Evolutionary conservation across 2,797 vertebrate genomes (phyloP).

Genomic region (Crenuchus spilurus): DNA sequence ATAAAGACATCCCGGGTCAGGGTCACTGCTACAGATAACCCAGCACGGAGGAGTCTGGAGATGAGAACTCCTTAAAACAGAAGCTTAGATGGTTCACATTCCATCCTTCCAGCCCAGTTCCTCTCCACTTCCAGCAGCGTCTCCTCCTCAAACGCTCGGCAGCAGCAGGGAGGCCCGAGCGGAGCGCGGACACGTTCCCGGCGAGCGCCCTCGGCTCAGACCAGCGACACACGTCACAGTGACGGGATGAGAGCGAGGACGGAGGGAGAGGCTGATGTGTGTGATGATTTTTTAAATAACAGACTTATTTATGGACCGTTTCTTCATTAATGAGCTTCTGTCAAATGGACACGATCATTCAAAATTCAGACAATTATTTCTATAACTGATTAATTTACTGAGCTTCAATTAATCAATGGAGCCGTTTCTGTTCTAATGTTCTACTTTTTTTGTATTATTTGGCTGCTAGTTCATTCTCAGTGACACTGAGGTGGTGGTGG

Average conservation of each 20-base stretch:
- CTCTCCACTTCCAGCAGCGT: not conserved
- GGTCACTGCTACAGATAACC: not conserved
- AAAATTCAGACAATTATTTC: too few species aligned
- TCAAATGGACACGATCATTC: too few species aligned
- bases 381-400: too few species aligned
- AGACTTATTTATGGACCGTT: too few species aligned
- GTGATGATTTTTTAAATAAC: too few species aligned
- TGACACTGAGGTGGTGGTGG: too few species aligned
- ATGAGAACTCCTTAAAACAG: not conserved
- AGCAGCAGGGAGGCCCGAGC: constrained; percentile 18
- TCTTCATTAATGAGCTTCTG: too few species aligned
- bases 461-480: too few species aligned
- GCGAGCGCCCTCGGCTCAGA: constrained; percentile 9
- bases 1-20: too few species aligned
- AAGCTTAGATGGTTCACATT: not conserved
- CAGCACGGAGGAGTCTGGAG: not conserved
- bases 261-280: not conserved
- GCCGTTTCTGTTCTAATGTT: too few species aligned
- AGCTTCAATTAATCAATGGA: too few species aligned
- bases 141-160: not conserved
- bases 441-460: too few species aligned
- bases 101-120: not conserved
- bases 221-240: not conserved
- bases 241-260: not conserved
- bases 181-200: constrained; percentile 15